These are phyloP conservation scores for Psittacula cyanocephala DNA, from an alignment of 2,113 vertebrate species.

Conservation along the genomic window DNA sequence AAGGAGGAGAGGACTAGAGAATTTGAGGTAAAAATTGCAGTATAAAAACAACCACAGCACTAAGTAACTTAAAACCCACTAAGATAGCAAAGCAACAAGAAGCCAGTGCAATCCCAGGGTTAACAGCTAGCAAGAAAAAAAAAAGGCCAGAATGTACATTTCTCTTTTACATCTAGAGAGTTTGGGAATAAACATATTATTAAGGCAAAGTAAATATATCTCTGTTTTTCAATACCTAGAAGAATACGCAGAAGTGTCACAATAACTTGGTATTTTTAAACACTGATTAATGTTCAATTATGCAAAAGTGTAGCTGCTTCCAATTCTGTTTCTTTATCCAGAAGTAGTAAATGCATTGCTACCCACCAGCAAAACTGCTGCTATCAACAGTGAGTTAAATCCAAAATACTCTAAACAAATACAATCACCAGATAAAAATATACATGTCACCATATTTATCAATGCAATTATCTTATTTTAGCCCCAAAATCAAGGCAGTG, in stretches of 20 bases:
- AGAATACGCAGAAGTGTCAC: not conserved
- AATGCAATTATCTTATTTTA: not conserved
- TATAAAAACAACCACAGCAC: not conserved
- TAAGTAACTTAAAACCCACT: not conserved
- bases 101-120: not conserved
- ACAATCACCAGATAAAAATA: not conserved
- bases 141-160: not conserved
- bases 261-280: not conserved
- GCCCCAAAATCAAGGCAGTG: not conserved
- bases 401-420: not conserved
- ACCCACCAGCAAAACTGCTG: not conserved
- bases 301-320: not conserved
- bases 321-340: not conserved
- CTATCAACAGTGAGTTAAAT: not conserved
- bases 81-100: not conserved
- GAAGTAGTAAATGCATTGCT: not conserved
- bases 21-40: not conserved
- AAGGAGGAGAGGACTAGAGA: not conserved
- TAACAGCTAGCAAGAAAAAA: not conserved
- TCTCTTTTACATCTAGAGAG: not conserved
- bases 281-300: not conserved
- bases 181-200: not conserved
- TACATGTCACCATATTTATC: not conserved
- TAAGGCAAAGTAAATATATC: not conserved
- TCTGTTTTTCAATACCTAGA: not conserved